A percentile compares a stretch with the other conserved stretches of the same genome.
Evolutionary conservation across 2,113 vertebrate species (phyloP).

Genomic region (Tylochromis polylepis): DNA sequence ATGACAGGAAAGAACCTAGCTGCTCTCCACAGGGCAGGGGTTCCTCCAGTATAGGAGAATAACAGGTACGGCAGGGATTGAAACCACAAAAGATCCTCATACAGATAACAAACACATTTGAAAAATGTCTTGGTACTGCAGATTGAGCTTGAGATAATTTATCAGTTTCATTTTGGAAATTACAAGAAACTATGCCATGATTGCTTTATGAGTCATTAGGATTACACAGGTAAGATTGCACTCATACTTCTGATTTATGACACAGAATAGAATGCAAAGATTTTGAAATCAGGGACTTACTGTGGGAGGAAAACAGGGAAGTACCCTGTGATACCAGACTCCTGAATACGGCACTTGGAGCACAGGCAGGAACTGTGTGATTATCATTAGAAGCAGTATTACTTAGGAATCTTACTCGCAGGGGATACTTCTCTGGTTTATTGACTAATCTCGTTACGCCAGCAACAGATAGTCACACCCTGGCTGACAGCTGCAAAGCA

Average conservation of each 20-base stretch:
- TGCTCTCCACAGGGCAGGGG: not conserved
- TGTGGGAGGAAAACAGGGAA: not conserved
- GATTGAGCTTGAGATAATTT: not conserved
- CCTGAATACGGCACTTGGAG: not conserved
- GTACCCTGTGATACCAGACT: not conserved
- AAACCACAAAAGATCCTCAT: not conserved
- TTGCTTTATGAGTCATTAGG: not conserved
- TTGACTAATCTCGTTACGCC: not conserved
- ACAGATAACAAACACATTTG: not conserved
- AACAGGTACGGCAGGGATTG: accelerated
- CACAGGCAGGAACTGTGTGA: not conserved
- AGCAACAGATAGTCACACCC: not conserved
- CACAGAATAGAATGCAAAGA: not conserved
- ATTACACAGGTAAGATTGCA: not conserved
- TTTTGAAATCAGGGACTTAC: not conserved
- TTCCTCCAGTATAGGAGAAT: not conserved
- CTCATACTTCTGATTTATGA: not conserved
- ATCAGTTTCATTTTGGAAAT: not conserved
- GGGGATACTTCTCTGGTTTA: not conserved
- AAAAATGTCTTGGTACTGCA: not conserved
- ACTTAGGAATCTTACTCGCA: not conserved
- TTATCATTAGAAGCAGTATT: not conserved
- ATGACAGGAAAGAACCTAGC: slow-evolving; percentile 1
- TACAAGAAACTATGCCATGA: not conserved
- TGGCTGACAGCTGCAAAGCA: not conserved